These are phyloP conservation scores for Heliangelus exortis DNA, from an alignment of 2,797 vertebrate species.

Conservation along the genomic window DNA sequence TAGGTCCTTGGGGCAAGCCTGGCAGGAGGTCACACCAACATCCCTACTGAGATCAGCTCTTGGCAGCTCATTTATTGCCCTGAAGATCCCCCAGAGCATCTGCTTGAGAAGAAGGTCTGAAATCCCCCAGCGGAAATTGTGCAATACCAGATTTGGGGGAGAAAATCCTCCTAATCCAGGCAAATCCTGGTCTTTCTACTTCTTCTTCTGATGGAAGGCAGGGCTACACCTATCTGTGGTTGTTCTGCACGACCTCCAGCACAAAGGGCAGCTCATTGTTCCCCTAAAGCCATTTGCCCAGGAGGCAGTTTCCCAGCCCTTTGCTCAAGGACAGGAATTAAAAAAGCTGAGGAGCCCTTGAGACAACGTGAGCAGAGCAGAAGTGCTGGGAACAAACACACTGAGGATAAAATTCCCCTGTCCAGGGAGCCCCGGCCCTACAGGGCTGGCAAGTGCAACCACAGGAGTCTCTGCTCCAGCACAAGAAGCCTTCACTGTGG, in stretches of 20 bases:
- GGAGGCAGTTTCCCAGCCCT: neutral
- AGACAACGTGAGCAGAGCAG: neutral
- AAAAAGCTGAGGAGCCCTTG: neutral
- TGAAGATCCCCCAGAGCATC: neutral
- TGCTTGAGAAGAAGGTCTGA: neutral
- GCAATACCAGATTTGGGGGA: neutral
- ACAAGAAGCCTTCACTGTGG: neutral
- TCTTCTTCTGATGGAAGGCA: neutral
- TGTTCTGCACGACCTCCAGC: neutral
- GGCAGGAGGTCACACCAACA: neutral
- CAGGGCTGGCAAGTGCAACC: neutral
- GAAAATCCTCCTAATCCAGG: conserved; percentile 26
- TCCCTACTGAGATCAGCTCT: neutral
- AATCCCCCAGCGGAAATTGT: neutral
- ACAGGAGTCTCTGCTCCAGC: neutral
- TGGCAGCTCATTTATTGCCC: neutral
- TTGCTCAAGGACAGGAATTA: neutral
- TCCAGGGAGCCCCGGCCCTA: accelerated
- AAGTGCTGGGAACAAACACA: neutral
- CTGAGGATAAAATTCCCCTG: neutral
- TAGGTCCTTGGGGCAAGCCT: neutral
- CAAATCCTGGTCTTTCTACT: neutral
- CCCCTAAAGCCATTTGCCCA: neutral
- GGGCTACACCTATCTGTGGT: neutral
- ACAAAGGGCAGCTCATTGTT: neutral